phyloP scores from a whole-genome alignment of 2,797 vertebrate species.

The Myotis myotis region DNA sequence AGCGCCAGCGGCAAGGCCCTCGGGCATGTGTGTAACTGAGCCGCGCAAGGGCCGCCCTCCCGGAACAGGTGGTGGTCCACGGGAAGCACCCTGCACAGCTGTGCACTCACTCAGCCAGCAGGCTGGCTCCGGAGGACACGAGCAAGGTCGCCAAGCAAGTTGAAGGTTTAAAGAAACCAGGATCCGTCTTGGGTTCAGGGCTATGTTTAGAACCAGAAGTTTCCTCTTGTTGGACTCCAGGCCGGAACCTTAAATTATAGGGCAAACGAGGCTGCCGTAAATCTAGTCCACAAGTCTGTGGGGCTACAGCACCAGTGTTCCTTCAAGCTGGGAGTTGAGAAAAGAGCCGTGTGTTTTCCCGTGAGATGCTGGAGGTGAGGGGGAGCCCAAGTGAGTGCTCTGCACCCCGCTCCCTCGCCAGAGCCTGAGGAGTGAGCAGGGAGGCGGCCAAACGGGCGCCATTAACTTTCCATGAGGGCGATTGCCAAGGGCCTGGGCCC shows the following conservation, averaged over 20 bases:
- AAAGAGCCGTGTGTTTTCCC: neutral
- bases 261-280: neutral
- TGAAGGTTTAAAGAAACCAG: conserved; percentile 53
- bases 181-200: conserved; percentile 34
- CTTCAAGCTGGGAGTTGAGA: neutral
- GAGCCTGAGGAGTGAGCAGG: neutral
- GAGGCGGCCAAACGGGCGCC: neutral
- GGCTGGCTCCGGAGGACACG: neutral
- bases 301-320: neutral
- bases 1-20: rapidly evolving
- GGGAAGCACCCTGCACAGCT: neutral
- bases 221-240: conserved; percentile 57
- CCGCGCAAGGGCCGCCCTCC: neutral
- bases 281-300: neutral
- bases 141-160: conserved; percentile 25
- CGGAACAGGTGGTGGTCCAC: neutral
- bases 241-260: conserved; percentile 57
- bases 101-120: neutral
- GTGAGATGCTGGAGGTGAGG: neutral
- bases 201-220: conserved; percentile 68
- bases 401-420: neutral
- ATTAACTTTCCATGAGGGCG: neutral
- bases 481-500: neutral
- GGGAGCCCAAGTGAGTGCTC: neutral
- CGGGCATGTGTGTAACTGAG: neutral